Percentiles rank a stretch among this genome's conserved stretches.
Evolutionary conservation across 2,113 vertebrate species (phyloP).

Genomic region (Atherinomorus stipes): DNA sequence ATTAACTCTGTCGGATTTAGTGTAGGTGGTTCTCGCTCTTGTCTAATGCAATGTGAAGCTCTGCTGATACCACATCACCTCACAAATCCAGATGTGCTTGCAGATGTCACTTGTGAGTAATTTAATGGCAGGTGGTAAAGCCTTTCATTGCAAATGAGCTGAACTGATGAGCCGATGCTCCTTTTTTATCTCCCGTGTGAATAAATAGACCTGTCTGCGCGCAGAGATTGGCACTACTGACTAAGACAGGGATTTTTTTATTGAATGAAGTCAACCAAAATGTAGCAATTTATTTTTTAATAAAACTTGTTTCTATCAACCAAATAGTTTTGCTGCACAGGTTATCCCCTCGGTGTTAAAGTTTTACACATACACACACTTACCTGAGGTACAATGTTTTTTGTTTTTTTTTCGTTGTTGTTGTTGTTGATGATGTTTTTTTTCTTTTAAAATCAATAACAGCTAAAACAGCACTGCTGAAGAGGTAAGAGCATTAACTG

Average conservation of each 20-base stretch:
- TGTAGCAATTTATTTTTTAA: conserved; percentile 5
- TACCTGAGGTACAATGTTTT: neutral
- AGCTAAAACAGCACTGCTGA: neutral
- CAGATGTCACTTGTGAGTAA: conserved; percentile 63
- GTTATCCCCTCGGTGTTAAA: conserved; percentile 1
- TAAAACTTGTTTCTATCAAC: neutral
- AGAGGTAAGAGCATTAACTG: conserved; percentile 14
- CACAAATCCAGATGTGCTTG: conserved; percentile 59
- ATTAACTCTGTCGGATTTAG: conserved; percentile 33
- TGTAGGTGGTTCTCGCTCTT: conserved; percentile 47
- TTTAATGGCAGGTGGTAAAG: conserved; percentile 50
- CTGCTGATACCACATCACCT: conserved; percentile 20
- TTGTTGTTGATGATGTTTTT: too few species aligned
- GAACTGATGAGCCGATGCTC: conserved; percentile 43
- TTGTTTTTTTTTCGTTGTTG: neutral
- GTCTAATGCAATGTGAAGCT: conserved; percentile 24
- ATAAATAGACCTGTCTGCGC: conserved; percentile 50
- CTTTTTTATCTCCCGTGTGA: conserved; percentile 46
- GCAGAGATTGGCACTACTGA: conserved; percentile 13
- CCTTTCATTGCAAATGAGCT: conserved; percentile 51
- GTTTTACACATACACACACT: neutral
- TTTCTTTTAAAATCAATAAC: too few species aligned
- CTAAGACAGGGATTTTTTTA: conserved; percentile 15
- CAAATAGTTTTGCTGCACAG: neutral
- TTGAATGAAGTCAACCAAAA: conserved; percentile 15